phyloP scores from a whole-genome alignment of 2,113 vertebrate genomes.

The Eretmochelys imbricata region DNA sequence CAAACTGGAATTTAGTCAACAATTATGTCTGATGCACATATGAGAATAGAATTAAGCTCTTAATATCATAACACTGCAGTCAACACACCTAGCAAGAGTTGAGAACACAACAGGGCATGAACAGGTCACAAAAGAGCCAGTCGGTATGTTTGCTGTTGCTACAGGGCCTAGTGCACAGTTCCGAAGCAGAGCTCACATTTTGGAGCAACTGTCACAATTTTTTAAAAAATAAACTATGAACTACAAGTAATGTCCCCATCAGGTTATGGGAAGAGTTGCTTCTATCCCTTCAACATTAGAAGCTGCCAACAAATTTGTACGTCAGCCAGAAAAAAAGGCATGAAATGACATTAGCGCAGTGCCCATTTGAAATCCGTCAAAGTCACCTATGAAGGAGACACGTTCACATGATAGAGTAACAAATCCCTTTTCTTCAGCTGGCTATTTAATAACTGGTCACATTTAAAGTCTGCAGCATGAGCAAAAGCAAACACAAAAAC shows the following conservation, averaged over 20 bases:
- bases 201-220: background rate
- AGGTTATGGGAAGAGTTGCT: background rate
- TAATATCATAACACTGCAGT: background rate
- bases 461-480: background rate
- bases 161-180: background rate
- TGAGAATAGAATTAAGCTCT: background rate
- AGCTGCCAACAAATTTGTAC: background rate
- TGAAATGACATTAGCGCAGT: background rate
- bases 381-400: background rate
- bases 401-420: background rate
- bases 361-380: background rate
- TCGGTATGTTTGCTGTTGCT: background rate
- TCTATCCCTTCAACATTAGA: background rate
- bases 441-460: constrained; percentile 6
- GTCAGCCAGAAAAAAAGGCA: background rate
- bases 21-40: background rate
- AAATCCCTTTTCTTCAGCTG: background rate
- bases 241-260: background rate
- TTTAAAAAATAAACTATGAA: background rate
- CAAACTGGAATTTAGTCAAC: background rate
- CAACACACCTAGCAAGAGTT: background rate
- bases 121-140: background rate
- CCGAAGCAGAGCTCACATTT: background rate
- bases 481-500: constrained; percentile 7
- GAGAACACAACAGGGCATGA: background rate